Evolutionary conservation across 2,113 vertebrate genomes (phyloP), one percentile per base, ranked within the genome.

Genomic region (Apistogramma diplotaenia): DNA sequence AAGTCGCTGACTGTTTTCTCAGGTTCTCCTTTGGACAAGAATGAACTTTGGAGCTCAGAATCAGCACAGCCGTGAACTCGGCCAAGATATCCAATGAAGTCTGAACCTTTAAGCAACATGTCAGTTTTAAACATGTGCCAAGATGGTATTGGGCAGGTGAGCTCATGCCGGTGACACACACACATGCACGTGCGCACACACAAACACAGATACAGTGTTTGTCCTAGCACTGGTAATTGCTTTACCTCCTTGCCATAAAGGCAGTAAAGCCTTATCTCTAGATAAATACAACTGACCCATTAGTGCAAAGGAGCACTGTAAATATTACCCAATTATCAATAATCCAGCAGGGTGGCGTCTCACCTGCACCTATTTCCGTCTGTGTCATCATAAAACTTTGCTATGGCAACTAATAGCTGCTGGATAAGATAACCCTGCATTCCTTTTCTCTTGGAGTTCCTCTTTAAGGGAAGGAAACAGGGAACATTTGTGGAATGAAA

Each of bases 241-340:
- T 92, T 92, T 91, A 92, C 84, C 82, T 88, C 79, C 80, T 85
- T 58, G 84, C 86, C 74, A 87, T 92, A 82, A 92, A 93, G 83
- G 88, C 88, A 90, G 89, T 93, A 90, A 93, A 93, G 59, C 6
- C 81, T 92, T 90, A 93, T 93, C 91, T 11, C 72, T 84, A 76
- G 79, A 83, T 90, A 93, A 93, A 95, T 85, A 93, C 79, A 79
- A 79, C 78, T 51, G 79, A 77, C 18, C 82, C 87, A 91, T 92
- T 92, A 89, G 84, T 6, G 51, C 83, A 27, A 67, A 92, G 82
- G 82, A 90, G 84, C 18, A 85, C 79, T 40, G 49, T 91, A 92
- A 94, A 91, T 90, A 92, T 89, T 89, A 62, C 85, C 60, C 79
- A 87, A 89, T 93, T 90, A 93, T 94, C 91, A 90, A 93, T 93